phyloP scores from a whole-genome alignment of 2,113 vertebrate species.

The Pseudorectes ferrugineus region DNA sequence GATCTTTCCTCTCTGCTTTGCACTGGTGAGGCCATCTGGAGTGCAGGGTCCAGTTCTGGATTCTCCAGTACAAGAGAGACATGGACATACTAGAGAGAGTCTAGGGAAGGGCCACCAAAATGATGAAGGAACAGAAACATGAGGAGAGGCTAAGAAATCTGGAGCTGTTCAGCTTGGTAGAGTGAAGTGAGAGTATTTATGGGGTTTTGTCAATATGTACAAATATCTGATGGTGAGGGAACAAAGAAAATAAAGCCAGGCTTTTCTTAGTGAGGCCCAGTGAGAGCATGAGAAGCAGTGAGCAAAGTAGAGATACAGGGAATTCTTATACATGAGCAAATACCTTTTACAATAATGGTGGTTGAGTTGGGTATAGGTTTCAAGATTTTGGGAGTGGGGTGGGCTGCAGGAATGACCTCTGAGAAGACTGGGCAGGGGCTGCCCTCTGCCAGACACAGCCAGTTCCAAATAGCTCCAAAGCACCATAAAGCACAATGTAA shows the following conservation, averaged over 20 bases:
- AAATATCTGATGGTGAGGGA: neutral
- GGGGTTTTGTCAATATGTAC: neutral
- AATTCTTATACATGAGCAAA: neutral
- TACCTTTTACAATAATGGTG: neutral
- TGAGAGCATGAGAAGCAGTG: neutral
- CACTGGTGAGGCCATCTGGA: neutral
- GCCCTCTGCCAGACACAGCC: neutral
- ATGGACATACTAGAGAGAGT: no score
- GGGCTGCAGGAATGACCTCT: neutral
- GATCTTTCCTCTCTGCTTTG: neutral
- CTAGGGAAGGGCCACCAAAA: neutral
- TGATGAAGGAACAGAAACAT: neutral
- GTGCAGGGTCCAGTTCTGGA: neutral
- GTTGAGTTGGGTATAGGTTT: neutral
- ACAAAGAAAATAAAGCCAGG: neutral
- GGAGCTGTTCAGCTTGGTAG: neutral
- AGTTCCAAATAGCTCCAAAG: neutral
- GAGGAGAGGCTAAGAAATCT: neutral
- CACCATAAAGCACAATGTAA: accelerated
- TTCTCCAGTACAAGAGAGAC: neutral
- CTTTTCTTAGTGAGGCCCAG: neutral
- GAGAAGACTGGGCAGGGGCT: neutral
- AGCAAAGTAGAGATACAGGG: neutral
- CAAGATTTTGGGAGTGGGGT: neutral
- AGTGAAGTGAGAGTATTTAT: neutral